Base-by-base conservation (phyloP, 2,888 invertebrate species). In the Meteorus cinctellus region DNA sequence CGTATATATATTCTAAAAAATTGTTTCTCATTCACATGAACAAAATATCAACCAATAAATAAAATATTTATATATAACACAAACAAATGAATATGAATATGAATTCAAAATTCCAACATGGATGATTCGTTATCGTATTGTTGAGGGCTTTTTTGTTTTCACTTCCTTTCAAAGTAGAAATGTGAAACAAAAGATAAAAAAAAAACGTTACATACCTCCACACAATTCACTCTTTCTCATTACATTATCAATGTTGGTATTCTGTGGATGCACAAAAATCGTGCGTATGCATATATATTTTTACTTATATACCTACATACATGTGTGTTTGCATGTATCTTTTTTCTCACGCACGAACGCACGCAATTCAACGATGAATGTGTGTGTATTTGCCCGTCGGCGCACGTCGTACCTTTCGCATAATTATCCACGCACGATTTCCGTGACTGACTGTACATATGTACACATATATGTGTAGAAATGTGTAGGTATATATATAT, bases 401-500 rank as follows among this genome's bases (percentile, higher is more conserved):
- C 72, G 71, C 70, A 51, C 75, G 78, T 66, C 76, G 72, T 68
- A 74, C 73, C 72, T 72, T 75, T 45, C 72, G 45, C 68, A 70
- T 72, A 81, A 82, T 81, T 79, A 80, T 77, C 77, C 74, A 80
- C 79, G 81, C 79, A 78, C 77, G 80, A 79, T 81, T 81, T 81
- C 81, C 81, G 80, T 77, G 79, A 78, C 80, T 77, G 72, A 74
- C 70, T 69, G 48, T 66, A 70, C 67, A 72, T 72, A 74, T 72
- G 69, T 31, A 45, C 36, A 72, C 60, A 45, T 36, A n/a, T 55
- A 10, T 51, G 1, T 51, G 5, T 51, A 6, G 0, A 55, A 48
- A n/a, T 41, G 41, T 2, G 6, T 48, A 5, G n/a, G 48, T n/a
- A 5, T 48, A n/a, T 48, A n/a, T n/a, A 6, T 48, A n/a, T 48